Percentiles rank a stretch among this genome's conserved stretches.
phyloP scores from a whole-genome alignment of 1,140 invertebrate species.

The Belonocnema kinseyi region DNA sequence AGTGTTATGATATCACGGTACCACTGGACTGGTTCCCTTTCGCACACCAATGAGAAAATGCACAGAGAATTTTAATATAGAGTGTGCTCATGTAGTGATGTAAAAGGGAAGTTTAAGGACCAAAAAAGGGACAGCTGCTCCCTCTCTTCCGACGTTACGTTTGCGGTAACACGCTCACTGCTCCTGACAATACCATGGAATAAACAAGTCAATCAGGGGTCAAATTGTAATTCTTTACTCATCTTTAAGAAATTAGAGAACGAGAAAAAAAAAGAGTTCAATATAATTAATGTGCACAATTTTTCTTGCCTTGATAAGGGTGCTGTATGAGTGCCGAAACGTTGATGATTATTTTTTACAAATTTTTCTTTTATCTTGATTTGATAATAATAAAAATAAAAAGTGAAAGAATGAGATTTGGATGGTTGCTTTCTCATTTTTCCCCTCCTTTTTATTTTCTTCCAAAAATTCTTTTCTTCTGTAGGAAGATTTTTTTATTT shows the following conservation, averaged over 20 bases:
- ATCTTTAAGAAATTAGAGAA: neutral
- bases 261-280: too few relatives aligned
- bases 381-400: too few relatives aligned
- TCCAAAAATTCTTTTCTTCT: too few relatives aligned
- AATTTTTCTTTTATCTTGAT: too few relatives aligned
- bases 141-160: slow-evolving; percentile 53
- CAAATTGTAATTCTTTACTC: neutral
- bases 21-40: slow-evolving; percentile 59
- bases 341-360: too few relatives aligned
- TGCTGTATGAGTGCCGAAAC: too few relatives aligned
- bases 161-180: slow-evolving; percentile 63
- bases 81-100: slow-evolving; percentile 42
- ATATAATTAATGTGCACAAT: too few relatives aligned
- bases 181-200: slow-evolving; percentile 57
- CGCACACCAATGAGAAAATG: slow-evolving; percentile 35
- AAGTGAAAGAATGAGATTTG: too few relatives aligned
- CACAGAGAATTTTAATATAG: slow-evolving; percentile 38
- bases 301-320: too few relatives aligned
- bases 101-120: slow-evolving; percentile 29
- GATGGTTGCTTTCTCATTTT: too few relatives aligned
- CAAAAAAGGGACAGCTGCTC: slow-evolving; percentile 61
- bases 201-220: slow-evolving; percentile 65
- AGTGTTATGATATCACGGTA: slow-evolving; percentile 72
- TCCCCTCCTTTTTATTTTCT: too few relatives aligned
- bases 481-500: too few relatives aligned